phyloP scores from a whole-genome alignment of 1,140 invertebrate species.

The Leptonema lineaticorne region DNA sequence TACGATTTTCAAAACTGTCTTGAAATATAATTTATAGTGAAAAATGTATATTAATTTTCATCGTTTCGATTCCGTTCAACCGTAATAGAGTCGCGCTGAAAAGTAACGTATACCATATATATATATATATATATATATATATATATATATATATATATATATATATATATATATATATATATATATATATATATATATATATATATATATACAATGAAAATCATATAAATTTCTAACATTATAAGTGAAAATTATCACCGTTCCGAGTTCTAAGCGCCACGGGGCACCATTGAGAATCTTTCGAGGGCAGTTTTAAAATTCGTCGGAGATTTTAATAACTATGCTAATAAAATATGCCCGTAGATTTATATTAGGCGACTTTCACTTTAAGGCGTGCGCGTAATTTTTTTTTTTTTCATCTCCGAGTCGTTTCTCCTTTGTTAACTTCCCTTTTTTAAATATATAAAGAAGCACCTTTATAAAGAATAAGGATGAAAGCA shows the following conservation, averaged over 20 bases:
- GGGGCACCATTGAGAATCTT: neutral
- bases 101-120: too few relatives aligned
- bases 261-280: neutral
- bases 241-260: neutral
- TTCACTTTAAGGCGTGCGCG: conserved; percentile 10
- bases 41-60: too few relatives aligned
- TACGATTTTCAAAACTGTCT: too few relatives aligned
- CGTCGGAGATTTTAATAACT: conserved; percentile 9
- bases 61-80: too few relatives aligned
- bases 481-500: conserved; percentile 33
- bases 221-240: neutral
- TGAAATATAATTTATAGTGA: too few relatives aligned
- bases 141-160: too few relatives aligned
- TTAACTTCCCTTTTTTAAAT: conserved; percentile 9
- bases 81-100: too few relatives aligned
- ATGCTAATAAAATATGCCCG: conserved; percentile 18
- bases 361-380: conserved; percentile 6
- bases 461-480: conserved; percentile 26
- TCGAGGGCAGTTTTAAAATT: conserved; percentile 10
- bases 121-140: too few relatives aligned
- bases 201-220: too few relatives aligned
- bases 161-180: too few relatives aligned
- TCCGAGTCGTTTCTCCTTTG: neutral
- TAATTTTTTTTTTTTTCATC: neutral
- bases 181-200: too few relatives aligned